phyloP scores from a whole-genome alignment of 2,888 invertebrate species.

The Zaprionus lineosus region DNA sequence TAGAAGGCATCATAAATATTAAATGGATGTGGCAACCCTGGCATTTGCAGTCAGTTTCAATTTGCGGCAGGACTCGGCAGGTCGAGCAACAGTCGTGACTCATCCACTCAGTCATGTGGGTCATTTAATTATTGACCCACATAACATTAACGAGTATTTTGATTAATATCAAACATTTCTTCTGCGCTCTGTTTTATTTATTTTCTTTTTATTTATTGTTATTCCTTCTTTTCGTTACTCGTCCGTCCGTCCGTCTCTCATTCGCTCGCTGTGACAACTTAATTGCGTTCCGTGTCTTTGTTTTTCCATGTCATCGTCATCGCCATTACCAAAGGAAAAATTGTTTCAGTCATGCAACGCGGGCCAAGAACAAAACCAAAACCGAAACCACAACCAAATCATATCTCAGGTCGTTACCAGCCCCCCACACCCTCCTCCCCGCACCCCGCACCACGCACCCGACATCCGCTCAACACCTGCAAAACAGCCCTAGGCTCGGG shows the following conservation, averaged over 20 bases:
- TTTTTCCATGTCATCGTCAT: slow-evolving; percentile 8
- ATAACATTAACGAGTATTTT: slow-evolving; percentile 10
- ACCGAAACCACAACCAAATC: slow-evolving; percentile 39
- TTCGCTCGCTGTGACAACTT: slow-evolving; percentile 20
- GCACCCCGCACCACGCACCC: too few relatives aligned
- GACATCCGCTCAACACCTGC: too few relatives aligned
- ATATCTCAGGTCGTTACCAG: slow-evolving; percentile 19
- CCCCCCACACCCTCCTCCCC: not conserved
- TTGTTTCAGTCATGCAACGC: too few relatives aligned
- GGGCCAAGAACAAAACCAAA: too few relatives aligned
- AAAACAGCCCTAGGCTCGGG: not conserved
- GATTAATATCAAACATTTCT: slow-evolving; percentile 23
- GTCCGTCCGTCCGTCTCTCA: not conserved
- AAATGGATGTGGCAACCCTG: too few relatives aligned
- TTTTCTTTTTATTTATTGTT: too few relatives aligned
- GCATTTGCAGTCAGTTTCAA: too few relatives aligned
- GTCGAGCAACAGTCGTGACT: too few relatives aligned
- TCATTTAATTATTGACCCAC: slow-evolving; percentile 24
- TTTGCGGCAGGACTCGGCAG: too few relatives aligned
- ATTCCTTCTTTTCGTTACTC: too few relatives aligned
- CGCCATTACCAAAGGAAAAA: slow-evolving; percentile 13
- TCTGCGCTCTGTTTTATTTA: not conserved
- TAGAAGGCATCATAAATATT: too few relatives aligned
- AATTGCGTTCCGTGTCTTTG: slow-evolving; percentile 37
- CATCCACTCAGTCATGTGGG: slow-evolving; percentile 1